Conservation (phyloP, 2,797 vertebrate genomes). For the Mico argentatus region DNA sequence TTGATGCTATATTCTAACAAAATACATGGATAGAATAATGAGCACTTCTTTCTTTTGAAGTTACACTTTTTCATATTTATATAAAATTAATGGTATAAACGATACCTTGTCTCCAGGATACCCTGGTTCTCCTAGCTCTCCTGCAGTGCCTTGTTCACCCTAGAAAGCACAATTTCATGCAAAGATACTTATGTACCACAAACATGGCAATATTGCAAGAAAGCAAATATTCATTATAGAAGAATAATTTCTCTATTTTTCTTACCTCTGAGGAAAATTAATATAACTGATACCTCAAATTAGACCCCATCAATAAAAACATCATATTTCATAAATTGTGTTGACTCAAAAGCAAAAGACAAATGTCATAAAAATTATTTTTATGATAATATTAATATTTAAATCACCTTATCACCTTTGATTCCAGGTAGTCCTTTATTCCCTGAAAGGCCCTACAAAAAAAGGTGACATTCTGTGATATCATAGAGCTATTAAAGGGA, state of each 20-base stretch:
- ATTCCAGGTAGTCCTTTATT: slow-evolving; percentile 95
- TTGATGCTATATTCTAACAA: not conserved
- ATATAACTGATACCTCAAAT: not conserved
- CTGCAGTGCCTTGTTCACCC: slow-evolving; percentile 92
- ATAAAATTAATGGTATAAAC: slow-evolving; percentile 28
- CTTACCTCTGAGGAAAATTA: slow-evolving; percentile 4
- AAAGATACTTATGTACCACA: slow-evolving; percentile 67
- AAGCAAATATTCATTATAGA: not conserved
- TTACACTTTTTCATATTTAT: not conserved
- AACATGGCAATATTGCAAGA: slow-evolving; percentile 16
- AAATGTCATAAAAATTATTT: slow-evolving; percentile 68
- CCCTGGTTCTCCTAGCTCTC: slow-evolving; percentile 93
- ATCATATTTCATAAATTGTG: slow-evolving; percentile 7
- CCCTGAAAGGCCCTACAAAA: slow-evolving; percentile 92
- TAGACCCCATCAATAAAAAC: not conserved
- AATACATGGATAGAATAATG: not conserved
- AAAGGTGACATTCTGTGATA: slow-evolving; percentile 53
- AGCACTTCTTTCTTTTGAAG: not conserved
- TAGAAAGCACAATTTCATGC: slow-evolving; percentile 89
- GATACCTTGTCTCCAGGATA: slow-evolving; percentile 96
- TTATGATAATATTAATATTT: slow-evolving; percentile 96
- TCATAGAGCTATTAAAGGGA: not conserved
- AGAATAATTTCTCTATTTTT: not conserved
- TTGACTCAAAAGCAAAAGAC: slow-evolving; percentile 5
- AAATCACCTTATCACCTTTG: slow-evolving; percentile 99